Conservation (phyloP, 2,888 invertebrate species). For the Octonoba sinensis region DNA sequence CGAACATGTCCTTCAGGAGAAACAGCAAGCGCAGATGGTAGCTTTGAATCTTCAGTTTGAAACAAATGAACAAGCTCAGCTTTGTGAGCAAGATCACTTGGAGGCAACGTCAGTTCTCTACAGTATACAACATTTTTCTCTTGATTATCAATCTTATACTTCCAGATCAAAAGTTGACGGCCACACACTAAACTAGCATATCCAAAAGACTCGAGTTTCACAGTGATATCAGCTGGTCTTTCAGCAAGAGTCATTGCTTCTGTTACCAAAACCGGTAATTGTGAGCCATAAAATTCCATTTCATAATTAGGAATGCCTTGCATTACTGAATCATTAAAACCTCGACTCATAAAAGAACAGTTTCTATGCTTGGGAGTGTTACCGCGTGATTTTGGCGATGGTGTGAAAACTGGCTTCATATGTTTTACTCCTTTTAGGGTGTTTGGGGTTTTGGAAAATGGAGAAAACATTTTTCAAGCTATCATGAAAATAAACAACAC, state of each 20-base stretch:
- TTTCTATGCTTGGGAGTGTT: background rate
- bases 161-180: constrained; percentile 86
- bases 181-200: constrained; percentile 91
- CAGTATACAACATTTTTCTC: constrained; percentile 75
- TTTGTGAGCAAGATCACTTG: constrained; percentile 88
- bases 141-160: constrained; percentile 69
- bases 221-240: constrained; percentile 74
- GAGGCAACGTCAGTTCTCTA: constrained; percentile 87
- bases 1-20: constrained; percentile 93
- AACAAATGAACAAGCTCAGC: constrained; percentile 78
- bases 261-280: constrained; percentile 88
- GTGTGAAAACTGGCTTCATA: too few species aligned
- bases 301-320: constrained; percentile 73
- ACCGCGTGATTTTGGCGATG: too few species aligned
- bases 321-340: constrained; percentile 27
- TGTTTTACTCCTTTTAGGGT: too few species aligned
- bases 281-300: constrained; percentile 84
- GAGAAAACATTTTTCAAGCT: too few species aligned
- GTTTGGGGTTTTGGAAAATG: too few species aligned
- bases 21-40: constrained; percentile 89
- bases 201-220: constrained; percentile 78
- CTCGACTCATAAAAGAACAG: constrained; percentile 16
- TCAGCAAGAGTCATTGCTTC: constrained; percentile 88
- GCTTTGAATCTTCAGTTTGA: constrained; percentile 70
- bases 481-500: too few species aligned